Evolutionary conservation across 2,888 invertebrate species (phyloP).

Genomic region (Crioceris asparagi): DNA sequence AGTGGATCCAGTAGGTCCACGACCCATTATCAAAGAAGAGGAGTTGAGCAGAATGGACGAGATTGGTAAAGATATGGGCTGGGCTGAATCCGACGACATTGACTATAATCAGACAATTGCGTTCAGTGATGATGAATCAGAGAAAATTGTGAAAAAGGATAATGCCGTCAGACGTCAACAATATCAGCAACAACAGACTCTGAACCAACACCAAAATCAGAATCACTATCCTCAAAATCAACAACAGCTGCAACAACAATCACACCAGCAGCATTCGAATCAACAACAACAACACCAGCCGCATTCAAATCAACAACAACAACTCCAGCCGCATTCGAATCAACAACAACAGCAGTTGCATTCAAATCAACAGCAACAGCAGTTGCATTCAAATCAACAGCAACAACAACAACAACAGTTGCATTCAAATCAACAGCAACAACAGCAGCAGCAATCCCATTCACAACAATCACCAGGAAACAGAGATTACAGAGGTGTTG

Average conservation of each 20-base stretch:
- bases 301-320: too few relatives aligned
- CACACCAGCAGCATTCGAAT: too few relatives aligned
- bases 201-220: too few relatives aligned
- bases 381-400: too few relatives aligned
- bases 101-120: conserved; percentile 91
- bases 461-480: conserved; percentile 7
- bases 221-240: too few relatives aligned
- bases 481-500: conserved; percentile 13
- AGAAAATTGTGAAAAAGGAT: conserved; percentile 21
- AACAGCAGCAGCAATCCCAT: conserved; percentile 21
- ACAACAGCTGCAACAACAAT: too few relatives aligned
- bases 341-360: neutral
- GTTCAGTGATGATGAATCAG: conserved; percentile 84
- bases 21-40: conserved; percentile 87
- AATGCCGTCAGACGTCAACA: conserved; percentile 18
- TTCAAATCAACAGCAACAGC: neutral
- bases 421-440: neutral
- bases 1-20: conserved; percentile 43
- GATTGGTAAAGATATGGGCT: conserved; percentile 78
- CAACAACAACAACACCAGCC: too few relatives aligned
- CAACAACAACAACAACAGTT: too few relatives aligned
- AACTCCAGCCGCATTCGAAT: too few relatives aligned
- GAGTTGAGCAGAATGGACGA: conserved; percentile 88
- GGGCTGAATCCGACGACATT: conserved; percentile 88
- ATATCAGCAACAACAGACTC: conserved; percentile 22